phyloP scores from a whole-genome alignment of 2,797 vertebrate genomes.

The Cossypha niveicapilla region DNA sequence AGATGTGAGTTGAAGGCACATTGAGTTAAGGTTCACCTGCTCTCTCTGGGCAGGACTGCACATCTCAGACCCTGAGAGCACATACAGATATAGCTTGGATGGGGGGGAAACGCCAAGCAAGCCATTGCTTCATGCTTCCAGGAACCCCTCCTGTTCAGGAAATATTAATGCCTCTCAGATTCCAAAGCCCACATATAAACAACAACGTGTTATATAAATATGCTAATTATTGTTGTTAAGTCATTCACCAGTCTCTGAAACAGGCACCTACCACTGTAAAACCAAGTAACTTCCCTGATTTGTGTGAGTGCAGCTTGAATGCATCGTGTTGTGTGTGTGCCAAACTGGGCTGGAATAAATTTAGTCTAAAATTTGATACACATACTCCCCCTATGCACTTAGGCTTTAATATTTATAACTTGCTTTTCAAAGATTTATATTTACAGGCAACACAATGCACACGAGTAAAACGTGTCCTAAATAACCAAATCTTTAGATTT shows the following conservation, averaged over 20 bases:
- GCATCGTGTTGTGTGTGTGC: neutral
- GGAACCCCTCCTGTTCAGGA: neutral
- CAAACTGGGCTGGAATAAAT: neutral
- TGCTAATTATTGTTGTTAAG: neutral
- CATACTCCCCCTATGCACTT: neutral
- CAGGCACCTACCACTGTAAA: neutral
- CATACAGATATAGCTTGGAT: neutral
- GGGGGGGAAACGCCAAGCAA: neutral
- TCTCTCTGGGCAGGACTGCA: neutral
- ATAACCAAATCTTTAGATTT: neutral
- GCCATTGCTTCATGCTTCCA: neutral
- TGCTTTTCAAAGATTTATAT: neutral
- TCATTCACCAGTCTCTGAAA: neutral
- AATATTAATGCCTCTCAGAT: neutral
- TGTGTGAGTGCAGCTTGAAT: neutral
- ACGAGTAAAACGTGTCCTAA: neutral
- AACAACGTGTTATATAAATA: slow-evolving; percentile 6
- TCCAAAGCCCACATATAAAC: neutral
- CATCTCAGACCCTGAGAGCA: neutral
- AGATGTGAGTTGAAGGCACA: neutral
- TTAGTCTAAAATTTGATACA: neutral
- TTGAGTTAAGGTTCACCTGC: neutral
- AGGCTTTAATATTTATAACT: slow-evolving; percentile 9
- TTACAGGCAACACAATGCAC: neutral
- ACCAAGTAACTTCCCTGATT: neutral